Conservation (phyloP, 1,140 invertebrate genomes). For the Cydia pomonella region DNA sequence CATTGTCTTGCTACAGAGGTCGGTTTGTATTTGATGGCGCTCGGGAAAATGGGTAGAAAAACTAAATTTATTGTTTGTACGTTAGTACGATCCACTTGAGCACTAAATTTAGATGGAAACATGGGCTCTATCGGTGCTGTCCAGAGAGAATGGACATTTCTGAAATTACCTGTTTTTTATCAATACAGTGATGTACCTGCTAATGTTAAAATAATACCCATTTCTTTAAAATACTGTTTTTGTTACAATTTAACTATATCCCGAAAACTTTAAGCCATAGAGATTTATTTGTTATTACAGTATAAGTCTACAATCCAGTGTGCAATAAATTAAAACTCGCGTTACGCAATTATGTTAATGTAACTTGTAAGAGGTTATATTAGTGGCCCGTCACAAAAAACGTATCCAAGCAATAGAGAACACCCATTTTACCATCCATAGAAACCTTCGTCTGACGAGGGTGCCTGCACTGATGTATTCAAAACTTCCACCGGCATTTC, state of each 20-base stretch:
- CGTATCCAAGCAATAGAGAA: not conserved
- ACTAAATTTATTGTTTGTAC: not conserved
- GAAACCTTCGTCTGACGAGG: conserved; percentile 38
- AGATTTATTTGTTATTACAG: too few species aligned
- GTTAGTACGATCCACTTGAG: not conserved
- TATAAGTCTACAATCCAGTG: too few species aligned
- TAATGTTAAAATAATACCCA: too few species aligned
- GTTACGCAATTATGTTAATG: too few species aligned
- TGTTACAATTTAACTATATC: too few species aligned
- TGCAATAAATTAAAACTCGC: too few species aligned
- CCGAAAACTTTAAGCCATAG: too few species aligned
- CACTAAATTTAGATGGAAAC: not conserved
- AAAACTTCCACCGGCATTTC: conserved; percentile 37
- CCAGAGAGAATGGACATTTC: too few species aligned
- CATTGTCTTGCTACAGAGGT: not conserved
- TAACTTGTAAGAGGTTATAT: too few species aligned
- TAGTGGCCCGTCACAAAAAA: not conserved
- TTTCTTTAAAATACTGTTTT: too few species aligned
- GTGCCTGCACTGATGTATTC: conserved; percentile 44
- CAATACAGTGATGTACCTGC: too few species aligned
- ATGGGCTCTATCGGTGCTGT: not conserved
- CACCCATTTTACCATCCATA: conserved; percentile 20
- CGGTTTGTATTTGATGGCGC: not conserved
- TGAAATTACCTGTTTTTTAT: too few species aligned
- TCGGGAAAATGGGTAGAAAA: not conserved